Conservation (phyloP, 2,797 vertebrate species). For the Lerista edwardsae region DNA sequence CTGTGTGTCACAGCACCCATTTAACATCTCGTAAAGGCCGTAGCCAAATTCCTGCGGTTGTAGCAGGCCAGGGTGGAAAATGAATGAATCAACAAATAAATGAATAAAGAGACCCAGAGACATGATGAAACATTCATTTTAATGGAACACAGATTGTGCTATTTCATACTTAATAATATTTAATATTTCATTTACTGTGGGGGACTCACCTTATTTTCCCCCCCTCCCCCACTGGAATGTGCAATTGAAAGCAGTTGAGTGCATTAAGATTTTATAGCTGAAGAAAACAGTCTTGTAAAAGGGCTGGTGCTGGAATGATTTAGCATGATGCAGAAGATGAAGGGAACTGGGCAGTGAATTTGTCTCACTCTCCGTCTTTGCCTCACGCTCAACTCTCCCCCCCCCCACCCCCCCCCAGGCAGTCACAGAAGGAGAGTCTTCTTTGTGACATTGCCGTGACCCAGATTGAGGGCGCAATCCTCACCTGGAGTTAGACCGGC, state of each 20-base stretch:
- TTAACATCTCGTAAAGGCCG: slow-evolving; percentile 55
- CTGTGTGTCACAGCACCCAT: not conserved
- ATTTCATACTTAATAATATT: slow-evolving; percentile 74
- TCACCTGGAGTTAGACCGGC: too few relatives aligned
- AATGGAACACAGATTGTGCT: slow-evolving; percentile 72
- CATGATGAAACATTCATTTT: slow-evolving; percentile 75
- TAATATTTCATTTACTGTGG: slow-evolving; percentile 76
- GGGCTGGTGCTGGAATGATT: slow-evolving; percentile 33
- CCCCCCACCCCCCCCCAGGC: not conserved
- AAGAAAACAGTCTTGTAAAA: slow-evolving; percentile 54
- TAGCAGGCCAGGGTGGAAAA: not conserved
- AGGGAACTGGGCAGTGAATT: slow-evolving; percentile 38
- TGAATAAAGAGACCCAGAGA: slow-evolving; percentile 2
- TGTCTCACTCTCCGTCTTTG: slow-evolving; percentile 18
- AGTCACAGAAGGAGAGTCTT: slow-evolving; percentile 48
- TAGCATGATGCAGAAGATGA: slow-evolving; percentile 40
- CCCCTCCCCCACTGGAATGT: slow-evolving; percentile 44
- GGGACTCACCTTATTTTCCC: slow-evolving; percentile 66
- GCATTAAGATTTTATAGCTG: slow-evolving; percentile 71
- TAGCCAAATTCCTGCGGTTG: slow-evolving; percentile 55
- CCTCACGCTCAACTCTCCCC: not conserved
- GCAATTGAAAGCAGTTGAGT: slow-evolving; percentile 52
- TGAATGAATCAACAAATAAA: not conserved
- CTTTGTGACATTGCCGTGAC: not conserved
- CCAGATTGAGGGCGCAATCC: too few relatives aligned